Evolutionary conservation across 2,888 invertebrate species (phyloP), one percentile per base, ranked within the genome.

Genomic region (Dichetophora obliterata): DNA sequence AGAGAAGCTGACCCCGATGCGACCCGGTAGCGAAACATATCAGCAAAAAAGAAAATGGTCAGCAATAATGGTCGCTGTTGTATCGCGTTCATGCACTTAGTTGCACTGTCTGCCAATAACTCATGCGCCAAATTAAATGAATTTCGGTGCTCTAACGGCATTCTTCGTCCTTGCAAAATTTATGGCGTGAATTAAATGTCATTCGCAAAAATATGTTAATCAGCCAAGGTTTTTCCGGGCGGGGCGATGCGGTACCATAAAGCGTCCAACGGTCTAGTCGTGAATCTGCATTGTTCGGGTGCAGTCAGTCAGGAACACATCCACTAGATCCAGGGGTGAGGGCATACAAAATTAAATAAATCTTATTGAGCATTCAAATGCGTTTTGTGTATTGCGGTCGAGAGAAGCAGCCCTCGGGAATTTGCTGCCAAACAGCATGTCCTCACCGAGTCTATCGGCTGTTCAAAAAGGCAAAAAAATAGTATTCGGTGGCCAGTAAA

Each of bases 61-160:
- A 43, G 43, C 43, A 43, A 8, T 11, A 43, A 43, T 27, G 31
- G 43, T 16, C 16, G 37, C 19, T 34, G 43, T 43, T 54, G 54
- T 19, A 54, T 54, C 19, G 19, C 75, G 31, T 16, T 63, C 50
- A n/a, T 19, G 19, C 31, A 19, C 54, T 43, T 66, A 66, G 37
- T 31, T 22, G 54, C 66, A 24, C 48, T 37, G 75, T 43, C 48
- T 48, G 75, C 52, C 69, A 69, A 69, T 75, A 75, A 76, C 77
- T 80, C 77, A 78, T 72, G 77, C 70, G 76, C 76, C 80, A 77
- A 77, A 80, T 80, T 75, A 80, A 77, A 78, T 78, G 78, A 80
- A 75, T 75, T 76, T 77, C 77, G 77, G 75, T 75, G 77, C 80
- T 77, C 77, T 80, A 78, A 80, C 77, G 78, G 61, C 68, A 74